Conservation (phyloP, 2,888 invertebrate genomes). For the Drosophila mettleri region DNA sequence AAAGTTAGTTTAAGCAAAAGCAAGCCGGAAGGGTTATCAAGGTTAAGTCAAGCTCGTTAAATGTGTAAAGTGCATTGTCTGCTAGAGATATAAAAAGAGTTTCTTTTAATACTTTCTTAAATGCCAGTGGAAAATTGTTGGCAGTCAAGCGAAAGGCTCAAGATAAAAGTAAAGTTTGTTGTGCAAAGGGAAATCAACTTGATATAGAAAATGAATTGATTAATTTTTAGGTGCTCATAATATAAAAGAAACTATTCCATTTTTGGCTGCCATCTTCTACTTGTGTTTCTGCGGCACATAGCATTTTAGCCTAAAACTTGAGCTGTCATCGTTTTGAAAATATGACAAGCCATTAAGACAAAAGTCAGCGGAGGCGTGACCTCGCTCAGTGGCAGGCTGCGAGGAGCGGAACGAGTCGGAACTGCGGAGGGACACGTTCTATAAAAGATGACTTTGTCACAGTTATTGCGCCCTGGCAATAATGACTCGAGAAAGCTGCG, state of each 20-base stretch:
- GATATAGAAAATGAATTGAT: neutral
- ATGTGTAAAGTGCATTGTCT: neutral
- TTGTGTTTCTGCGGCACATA: neutral
- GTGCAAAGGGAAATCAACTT: neutral
- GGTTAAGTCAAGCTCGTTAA: conserved; percentile 15
- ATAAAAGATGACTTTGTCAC: conserved; percentile 71
- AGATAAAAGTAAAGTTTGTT: neutral
- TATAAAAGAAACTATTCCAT: neutral
- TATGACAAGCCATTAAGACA: conserved; percentile 67
- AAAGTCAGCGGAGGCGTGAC: conserved; percentile 51
- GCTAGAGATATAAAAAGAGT: neutral
- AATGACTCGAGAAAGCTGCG: conserved; percentile 68
- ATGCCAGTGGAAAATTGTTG: neutral
- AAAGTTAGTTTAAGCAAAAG: neutral
- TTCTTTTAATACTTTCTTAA: neutral
- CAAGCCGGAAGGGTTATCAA: conserved; percentile 33
- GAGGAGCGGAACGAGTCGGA: conserved; percentile 42
- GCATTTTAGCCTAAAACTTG: conserved; percentile 21
- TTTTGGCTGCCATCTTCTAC: neutral
- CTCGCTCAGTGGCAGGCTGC: conserved; percentile 19
- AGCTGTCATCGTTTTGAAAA: conserved; percentile 44
- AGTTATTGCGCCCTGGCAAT: conserved; percentile 72
- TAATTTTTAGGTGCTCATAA: neutral
- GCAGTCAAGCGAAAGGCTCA: neutral
- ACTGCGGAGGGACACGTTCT: conserved; percentile 40